phyloP scores from a whole-genome alignment of 2,113 vertebrate species.

The Azemiops feae region DNA sequence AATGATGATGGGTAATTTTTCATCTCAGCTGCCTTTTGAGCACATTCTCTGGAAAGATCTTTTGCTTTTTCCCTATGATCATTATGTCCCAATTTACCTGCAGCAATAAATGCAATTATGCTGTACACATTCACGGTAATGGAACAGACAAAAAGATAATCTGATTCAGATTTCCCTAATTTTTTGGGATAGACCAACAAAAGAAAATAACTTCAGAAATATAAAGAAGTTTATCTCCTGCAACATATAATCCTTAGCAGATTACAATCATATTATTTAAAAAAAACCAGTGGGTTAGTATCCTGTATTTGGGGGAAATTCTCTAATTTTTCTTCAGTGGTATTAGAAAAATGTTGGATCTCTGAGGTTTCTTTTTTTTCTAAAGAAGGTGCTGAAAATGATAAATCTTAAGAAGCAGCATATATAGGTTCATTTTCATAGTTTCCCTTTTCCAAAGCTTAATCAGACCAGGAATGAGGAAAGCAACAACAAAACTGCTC shows the following conservation, averaged over 20 bases:
- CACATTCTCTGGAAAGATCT: constrained; percentile 86
- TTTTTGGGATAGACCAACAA: neutral
- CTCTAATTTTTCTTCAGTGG: neutral
- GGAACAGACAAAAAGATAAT: neutral
- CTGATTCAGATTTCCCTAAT: neutral
- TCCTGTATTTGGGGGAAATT: neutral
- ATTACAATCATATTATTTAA: neutral
- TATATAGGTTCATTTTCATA: neutral
- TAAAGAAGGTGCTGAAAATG: neutral
- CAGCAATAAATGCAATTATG: constrained; percentile 28
- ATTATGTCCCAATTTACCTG: constrained; percentile 74
- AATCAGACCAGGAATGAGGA: neutral
- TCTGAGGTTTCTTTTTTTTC: neutral
- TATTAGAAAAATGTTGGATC: neutral
- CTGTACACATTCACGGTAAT: neutral
- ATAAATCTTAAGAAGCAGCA: neutral
- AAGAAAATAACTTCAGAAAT: neutral
- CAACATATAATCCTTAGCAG: neutral
- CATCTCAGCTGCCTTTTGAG: constrained; percentile 79
- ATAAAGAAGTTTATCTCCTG: neutral
- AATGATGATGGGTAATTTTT: constrained; percentile 70
- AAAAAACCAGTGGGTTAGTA: neutral
- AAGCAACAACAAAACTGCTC: neutral
- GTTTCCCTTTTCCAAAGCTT: neutral
- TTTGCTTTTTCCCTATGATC: constrained; percentile 79